Conservation (phyloP, 2,888 invertebrate genomes). For the Drosophila robusta region DNA sequence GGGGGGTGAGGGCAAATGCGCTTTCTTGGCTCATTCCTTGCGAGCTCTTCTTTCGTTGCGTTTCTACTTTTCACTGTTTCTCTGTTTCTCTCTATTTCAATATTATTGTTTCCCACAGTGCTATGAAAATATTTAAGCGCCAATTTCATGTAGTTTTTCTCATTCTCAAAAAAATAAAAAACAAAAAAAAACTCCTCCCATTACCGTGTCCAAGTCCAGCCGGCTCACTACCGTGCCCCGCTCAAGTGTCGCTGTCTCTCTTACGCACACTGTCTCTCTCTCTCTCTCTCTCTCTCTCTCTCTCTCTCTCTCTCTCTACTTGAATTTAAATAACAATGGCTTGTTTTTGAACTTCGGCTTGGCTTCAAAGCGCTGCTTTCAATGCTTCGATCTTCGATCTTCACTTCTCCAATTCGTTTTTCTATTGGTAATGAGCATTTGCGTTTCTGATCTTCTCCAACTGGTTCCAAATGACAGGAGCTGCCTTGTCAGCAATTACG, state of each 20-base stretch:
- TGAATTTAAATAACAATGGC: conserved; percentile 79
- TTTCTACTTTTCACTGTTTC: conserved; percentile 6
- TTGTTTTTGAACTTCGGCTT: conserved; percentile 57
- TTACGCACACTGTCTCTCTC: not conserved
- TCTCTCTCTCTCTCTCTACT: conserved; percentile 12
- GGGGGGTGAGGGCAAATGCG: conserved; percentile 51
- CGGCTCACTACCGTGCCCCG: conserved; percentile 25
- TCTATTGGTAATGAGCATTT: conserved; percentile 73
- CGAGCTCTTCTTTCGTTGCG: not conserved
- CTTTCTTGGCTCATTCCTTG: conserved; percentile 52
- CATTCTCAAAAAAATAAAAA: conserved; percentile 17
- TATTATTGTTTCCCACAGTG: conserved; percentile 81
- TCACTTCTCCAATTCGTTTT: conserved; percentile 19
- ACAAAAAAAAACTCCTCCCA: conserved; percentile 2
- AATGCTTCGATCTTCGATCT: conserved; percentile 23
- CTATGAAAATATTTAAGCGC: conserved; percentile 81
- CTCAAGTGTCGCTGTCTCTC: conserved; percentile 20
- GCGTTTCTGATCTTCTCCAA: conserved; percentile 44
- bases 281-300: not conserved
- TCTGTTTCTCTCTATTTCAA: conserved; percentile 59
- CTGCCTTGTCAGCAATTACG: conserved; percentile 78
- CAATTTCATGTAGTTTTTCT: conserved; percentile 77
- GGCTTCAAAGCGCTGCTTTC: conserved; percentile 70
- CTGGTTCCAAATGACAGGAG: conserved; percentile 56
- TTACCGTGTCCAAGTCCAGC: conserved; percentile 13